Base-by-base conservation (phyloP, 1,140 invertebrate species). In the Vollenhovia emeryi region DNA sequence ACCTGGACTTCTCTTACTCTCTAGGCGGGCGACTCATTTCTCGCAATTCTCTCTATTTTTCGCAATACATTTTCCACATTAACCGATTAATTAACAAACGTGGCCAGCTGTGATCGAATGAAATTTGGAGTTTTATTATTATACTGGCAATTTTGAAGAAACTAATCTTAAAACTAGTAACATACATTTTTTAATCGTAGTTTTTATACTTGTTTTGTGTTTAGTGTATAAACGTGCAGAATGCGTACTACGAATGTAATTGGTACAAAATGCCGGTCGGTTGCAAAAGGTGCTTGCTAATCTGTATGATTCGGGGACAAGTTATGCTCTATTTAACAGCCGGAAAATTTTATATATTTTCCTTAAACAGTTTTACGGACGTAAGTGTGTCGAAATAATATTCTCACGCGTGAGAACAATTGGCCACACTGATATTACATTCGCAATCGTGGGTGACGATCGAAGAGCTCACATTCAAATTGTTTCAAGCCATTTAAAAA, bases 301-400 rank as follows among this genome's bases (percentile, higher is more conserved):
- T 86, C 24, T 88, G 89, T 40, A 90, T 93, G 79, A 59, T 82
- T 62, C 68, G 91, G 50, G 60, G 89, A 0, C 91, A 91, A 36
- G 85, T 85, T 52, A 79, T 87, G 5, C 50, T 93, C 4, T 33
- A 60, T 18, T 50, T 93, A 27, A 90, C 84, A 33, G 89, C 90
- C 48, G 92, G 91, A 48, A 87, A 76, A 82, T 91, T 92, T 74
- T 74, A 59, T 21, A 79, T 84, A 3, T 92, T 92, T 59, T 89
- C 87, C 8, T 85, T 92, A 9, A 59, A 15, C 27, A 87, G 85
- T 36, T 86, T 91, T 9, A 91, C 89, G 3, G 84, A 88, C 1
- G 91, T 92, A 21, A 87, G 87, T 55, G 8, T 21, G n/a, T 45
- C n/a, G n/a, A 33, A 24, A 11, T 11, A 33, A 45, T 21, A 36